Evolutionary conservation across 2,113 vertebrate genomes (phyloP).

Genomic region (Myrmecophaga tridactyla): DNA sequence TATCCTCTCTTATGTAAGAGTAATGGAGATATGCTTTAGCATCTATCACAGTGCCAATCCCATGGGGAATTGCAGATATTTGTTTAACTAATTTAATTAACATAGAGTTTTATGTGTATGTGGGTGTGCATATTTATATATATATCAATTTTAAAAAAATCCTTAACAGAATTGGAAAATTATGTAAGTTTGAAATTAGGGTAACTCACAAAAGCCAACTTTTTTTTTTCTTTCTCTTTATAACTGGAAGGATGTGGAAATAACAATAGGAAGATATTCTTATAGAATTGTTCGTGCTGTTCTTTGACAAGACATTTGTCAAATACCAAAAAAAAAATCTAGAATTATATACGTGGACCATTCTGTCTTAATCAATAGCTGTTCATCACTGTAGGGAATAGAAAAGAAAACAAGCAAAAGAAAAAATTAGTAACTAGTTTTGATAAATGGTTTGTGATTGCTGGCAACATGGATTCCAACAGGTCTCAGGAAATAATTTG

Average conservation of each 20-base stretch:
- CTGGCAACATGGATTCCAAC: neutral
- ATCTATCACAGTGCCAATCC: rapidly evolving
- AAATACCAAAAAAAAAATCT: neutral
- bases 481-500: neutral
- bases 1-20: neutral
- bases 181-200: neutral
- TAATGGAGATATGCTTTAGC: neutral
- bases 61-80: neutral
- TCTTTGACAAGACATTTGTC: neutral
- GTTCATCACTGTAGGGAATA: neutral
- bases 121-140: too few species aligned
- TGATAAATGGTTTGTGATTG: neutral
- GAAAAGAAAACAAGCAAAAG: neutral
- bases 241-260: neutral
- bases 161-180: neutral
- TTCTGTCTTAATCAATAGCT: neutral
- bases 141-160: neutral
- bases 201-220: neutral
- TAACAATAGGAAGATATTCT: neutral
- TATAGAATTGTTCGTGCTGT: neutral
- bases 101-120: neutral
- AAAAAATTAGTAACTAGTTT: neutral
- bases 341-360: neutral
- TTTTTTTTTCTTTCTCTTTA: neutral
- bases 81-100: neutral